Base-by-base conservation (phyloP, 2,888 invertebrate species). In the Tenthredo distinguenda region DNA sequence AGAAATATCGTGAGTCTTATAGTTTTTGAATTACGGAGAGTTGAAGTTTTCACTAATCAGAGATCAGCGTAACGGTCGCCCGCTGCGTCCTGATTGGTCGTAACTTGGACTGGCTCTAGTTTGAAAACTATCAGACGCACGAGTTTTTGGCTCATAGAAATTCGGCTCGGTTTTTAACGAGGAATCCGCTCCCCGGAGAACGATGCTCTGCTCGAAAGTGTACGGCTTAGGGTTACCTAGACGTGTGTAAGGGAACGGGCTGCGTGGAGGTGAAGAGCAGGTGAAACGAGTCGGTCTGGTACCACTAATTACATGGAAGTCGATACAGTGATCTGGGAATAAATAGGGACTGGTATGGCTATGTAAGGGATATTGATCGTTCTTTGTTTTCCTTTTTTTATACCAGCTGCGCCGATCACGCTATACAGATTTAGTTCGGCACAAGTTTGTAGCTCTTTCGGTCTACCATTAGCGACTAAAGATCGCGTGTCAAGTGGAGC, bases 281-380 rank as follows among this genome's bases (percentile, higher is more conserved):
- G 77, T 77, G 77, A 55, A 77, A 77, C 77, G 34, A 40, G 40
- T 74, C 43, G 43, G 40, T 74, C 40, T n/a, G 31, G 72, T 74
- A 55, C 26, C 55, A 77, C 74, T 77, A 77, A 77, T 77, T 77
- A 77, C 77, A 50, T 77, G 77, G 77, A 77, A 77, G 77, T 77
- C 50, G 50, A 77, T 77, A 77, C 55, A 77, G 77, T 50, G 55
- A 77, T 77, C 77, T 77, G 77, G 77, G 55, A 77, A 77, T 77
- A 77, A 77, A 77, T 55, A 74, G 74, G 77, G 77, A 34, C 40
- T 40, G 31, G 55, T 50, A 55, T n/a, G 50, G 72, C 72, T 74
- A 40, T 43, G 43, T 74, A 74, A 43, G 50, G 77, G 50, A 77
- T 77, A 77, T 77, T 55, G 77, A 77, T 55, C 55, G 77, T 21